Percentiles rank a stretch among this genome's conserved stretches.
phyloP scores from a whole-genome alignment of 1,140 invertebrate species.

The Cydia splendana region DNA sequence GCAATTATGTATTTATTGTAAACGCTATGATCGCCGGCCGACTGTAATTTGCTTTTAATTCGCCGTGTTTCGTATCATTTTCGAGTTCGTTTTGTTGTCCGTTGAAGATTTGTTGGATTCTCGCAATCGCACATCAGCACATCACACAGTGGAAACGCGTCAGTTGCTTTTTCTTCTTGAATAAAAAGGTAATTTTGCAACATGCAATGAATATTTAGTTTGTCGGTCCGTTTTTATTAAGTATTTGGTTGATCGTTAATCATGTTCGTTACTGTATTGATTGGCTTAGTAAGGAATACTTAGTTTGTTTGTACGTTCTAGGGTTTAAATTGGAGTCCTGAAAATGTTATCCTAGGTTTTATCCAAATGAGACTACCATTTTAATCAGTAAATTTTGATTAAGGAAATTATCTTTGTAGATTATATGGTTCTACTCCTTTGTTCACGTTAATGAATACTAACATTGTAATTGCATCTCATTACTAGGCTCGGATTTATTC shows the following conservation, averaged over 20 bases:
- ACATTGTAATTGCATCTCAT: slow-evolving; percentile 46
- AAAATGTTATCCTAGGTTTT: too few relatives aligned
- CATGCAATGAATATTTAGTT: too few relatives aligned
- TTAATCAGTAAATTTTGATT: not conserved
- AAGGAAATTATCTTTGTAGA: not conserved
- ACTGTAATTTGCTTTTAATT: slow-evolving; percentile 79
- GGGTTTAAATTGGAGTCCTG: too few relatives aligned
- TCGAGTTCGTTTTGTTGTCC: slow-evolving; percentile 65
- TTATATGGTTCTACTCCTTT: not conserved
- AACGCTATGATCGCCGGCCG: slow-evolving; percentile 73
- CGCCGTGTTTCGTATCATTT: slow-evolving; percentile 77
- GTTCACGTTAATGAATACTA: slow-evolving; percentile 23
- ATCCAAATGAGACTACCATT: too few relatives aligned
- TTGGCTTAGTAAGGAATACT: too few relatives aligned
- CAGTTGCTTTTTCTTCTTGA: not conserved
- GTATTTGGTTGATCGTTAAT: too few relatives aligned
- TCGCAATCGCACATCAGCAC: slow-evolving; percentile 24
- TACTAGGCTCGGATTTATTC: slow-evolving; percentile 54
- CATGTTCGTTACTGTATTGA: too few relatives aligned
- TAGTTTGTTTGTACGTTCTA: too few relatives aligned
- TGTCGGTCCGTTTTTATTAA: too few relatives aligned
- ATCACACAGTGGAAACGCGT: not conserved
- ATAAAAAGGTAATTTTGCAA: too few relatives aligned
- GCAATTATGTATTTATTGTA: slow-evolving; percentile 80
- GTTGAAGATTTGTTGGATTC: slow-evolving; percentile 56